Percentiles rank a stretch among this genome's conserved stretches.
Conservation (phyloP, 2,888 invertebrate species). For the Uloborus plumipes region DNA sequence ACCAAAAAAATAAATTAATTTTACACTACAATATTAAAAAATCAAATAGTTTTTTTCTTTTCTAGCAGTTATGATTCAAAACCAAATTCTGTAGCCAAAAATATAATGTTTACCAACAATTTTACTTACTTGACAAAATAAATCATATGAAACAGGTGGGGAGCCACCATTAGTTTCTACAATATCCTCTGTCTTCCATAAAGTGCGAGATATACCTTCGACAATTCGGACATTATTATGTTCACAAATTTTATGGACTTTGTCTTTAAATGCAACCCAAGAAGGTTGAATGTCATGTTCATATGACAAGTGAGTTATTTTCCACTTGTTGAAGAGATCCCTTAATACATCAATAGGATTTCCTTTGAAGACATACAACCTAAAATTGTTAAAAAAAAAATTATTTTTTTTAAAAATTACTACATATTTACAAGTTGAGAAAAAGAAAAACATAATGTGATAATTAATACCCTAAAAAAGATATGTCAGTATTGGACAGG, state of each 20-base stretch:
- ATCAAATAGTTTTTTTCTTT: too few species aligned
- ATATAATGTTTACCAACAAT: not conserved
- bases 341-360: conserved; percentile 76
- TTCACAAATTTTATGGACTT: conserved; percentile 75
- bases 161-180: conserved; percentile 80
- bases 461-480: too few species aligned
- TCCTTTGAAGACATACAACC: conserved; percentile 77
- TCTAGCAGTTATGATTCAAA: not conserved
- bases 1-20: too few species aligned
- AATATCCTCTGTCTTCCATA: conserved; percentile 80
- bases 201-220: conserved; percentile 80
- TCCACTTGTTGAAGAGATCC: conserved; percentile 76
- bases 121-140: conserved; percentile 73
- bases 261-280: conserved; percentile 78
- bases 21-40: too few species aligned
- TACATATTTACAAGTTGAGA: too few species aligned
- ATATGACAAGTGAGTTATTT: conserved; percentile 72
- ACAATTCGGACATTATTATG: conserved; percentile 75
- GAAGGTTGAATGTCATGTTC: conserved; percentile 80
- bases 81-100: not conserved
- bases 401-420: too few species aligned
- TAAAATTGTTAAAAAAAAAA: conserved; percentile 15
- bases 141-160: conserved; percentile 80
- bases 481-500: too few species aligned
- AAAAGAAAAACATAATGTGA: too few species aligned